Percentiles rank a stretch among this genome's conserved stretches.
Conservation (phyloP, 2,113 vertebrate species). For the Calidris pugnax region DNA sequence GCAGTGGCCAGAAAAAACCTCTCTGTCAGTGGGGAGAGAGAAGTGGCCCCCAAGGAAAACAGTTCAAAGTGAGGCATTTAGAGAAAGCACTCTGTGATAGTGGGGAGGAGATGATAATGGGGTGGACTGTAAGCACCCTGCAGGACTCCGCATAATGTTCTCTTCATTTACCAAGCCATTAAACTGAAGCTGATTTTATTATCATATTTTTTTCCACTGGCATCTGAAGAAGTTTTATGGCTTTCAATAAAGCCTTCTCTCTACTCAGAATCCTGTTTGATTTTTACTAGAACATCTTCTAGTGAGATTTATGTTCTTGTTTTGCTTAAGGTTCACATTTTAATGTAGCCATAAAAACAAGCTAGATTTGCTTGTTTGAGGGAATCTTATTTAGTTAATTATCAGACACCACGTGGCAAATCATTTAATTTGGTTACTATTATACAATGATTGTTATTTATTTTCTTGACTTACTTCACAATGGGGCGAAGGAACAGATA, state of each 20-base stretch:
- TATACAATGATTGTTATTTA: conserved; percentile 42
- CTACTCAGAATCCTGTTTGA: conserved; percentile 46
- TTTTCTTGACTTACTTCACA: conserved; percentile 1
- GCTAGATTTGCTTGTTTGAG: conserved; percentile 70
- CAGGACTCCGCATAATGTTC: conserved; percentile 41
- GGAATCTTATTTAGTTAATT: conserved; percentile 76
- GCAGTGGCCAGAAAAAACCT: background rate
- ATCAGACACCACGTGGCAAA: conserved; percentile 63
- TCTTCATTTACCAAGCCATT: conserved; percentile 71
- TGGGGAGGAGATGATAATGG: background rate
- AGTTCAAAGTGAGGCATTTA: background rate
- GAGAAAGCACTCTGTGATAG: background rate
- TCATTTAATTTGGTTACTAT: conserved; percentile 56
- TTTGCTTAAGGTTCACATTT: conserved; percentile 80
- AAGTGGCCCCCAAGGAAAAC: background rate
- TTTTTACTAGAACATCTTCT: conserved; percentile 60
- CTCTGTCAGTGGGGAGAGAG: background rate
- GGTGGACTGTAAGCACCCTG: conserved; percentile 22
- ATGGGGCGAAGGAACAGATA: background rate
- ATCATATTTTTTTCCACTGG: conserved; percentile 48
- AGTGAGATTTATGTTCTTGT: conserved; percentile 78
- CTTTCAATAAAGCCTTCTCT: conserved; percentile 65
- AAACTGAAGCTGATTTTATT: conserved; percentile 64
- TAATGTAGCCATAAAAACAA: conserved; percentile 74
- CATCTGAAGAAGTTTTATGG: conserved; percentile 64